These are phyloP conservation scores for Myotis brandtii DNA, from an alignment of 2,113 vertebrate species.

Conservation along the genomic window DNA sequence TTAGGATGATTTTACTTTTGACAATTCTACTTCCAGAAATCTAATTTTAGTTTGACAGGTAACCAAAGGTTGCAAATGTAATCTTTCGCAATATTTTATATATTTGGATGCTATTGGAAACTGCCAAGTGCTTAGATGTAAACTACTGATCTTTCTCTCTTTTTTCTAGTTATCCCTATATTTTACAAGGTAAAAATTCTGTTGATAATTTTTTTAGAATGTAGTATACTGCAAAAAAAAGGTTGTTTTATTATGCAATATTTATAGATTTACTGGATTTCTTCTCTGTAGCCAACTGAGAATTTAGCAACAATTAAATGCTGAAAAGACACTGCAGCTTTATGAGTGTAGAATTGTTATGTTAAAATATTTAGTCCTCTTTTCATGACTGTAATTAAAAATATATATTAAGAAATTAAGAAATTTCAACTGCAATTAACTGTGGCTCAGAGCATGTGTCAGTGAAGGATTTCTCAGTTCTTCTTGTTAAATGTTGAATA, in stretches of 20 bases:
- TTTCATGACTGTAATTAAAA: slow-evolving; percentile 74
- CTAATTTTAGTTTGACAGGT: background rate
- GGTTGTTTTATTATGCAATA: slow-evolving; percentile 30
- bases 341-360: slow-evolving; percentile 60
- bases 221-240: background rate
- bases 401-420: slow-evolving; percentile 74
- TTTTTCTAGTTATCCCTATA: rapidly evolving
- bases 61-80: background rate
- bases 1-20: background rate
- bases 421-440: slow-evolving; percentile 68
- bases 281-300: background rate
- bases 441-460: slow-evolving; percentile 52
- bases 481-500: slow-evolving; percentile 76
- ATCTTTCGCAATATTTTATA: background rate
- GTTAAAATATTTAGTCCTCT: slow-evolving; percentile 67
- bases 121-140: background rate
- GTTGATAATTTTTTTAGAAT: background rate
- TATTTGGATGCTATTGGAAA: background rate
- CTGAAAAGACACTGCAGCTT: background rate
- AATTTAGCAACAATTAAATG: slow-evolving; percentile 54
- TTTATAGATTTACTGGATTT: slow-evolving; percentile 51
- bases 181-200: background rate
- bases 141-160: background rate
- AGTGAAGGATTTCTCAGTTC: slow-evolving; percentile 58
- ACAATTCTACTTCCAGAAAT: background rate